Evolutionary conservation across 2,797 vertebrate species (phyloP), one percentile per base, ranked within the genome.

Genomic region (Eulemur mongoz): DNA sequence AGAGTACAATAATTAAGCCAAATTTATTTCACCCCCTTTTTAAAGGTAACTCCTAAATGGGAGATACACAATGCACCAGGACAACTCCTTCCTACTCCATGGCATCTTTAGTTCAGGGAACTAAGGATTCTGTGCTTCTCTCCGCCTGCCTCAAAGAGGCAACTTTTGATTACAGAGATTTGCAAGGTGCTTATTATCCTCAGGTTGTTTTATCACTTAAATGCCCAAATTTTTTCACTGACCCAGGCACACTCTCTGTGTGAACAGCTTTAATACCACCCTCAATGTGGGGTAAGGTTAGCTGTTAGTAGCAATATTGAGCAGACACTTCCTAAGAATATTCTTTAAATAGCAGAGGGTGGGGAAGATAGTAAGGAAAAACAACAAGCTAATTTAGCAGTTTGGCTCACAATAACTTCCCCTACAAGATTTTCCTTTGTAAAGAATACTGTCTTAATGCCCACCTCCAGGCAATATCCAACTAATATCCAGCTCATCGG

Each of bases 241-340:
- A 80, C 92, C 81, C 54, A 95, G 88, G 35, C 87, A 89, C 75
- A 76, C 76, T 86, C 69, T 89, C 69, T 90, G 14, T 65, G 59
- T 69, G 48, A 94, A 81, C 67, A 93, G 82, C 48, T 81, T 85
- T 59, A 69, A 45, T 40, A 27, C 61, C 48, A 63, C 73, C 73
- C 81, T 94, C 35, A 22, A 45, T 70, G 43, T 79, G 54, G 93
- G 57, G 25, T 40, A 84, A 94, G 57, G 45, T 81, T 89, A 80
- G 82, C 50, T 73, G 59, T 95, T 48, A 87, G 70, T 45, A 90
- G 43, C 76, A 70, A n/a, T 67, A 91, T 89, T 65, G 89, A 90
- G 80, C 91, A 97, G 86, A 83, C 61, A 91, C 76, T 84, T 96
- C 90, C 85, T 90, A 91, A 88, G 65, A 91, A 78, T 69, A 84